Base-by-base conservation (phyloP, 2,888 invertebrate genomes). In the Polydrusus pterygomalis region DNA sequence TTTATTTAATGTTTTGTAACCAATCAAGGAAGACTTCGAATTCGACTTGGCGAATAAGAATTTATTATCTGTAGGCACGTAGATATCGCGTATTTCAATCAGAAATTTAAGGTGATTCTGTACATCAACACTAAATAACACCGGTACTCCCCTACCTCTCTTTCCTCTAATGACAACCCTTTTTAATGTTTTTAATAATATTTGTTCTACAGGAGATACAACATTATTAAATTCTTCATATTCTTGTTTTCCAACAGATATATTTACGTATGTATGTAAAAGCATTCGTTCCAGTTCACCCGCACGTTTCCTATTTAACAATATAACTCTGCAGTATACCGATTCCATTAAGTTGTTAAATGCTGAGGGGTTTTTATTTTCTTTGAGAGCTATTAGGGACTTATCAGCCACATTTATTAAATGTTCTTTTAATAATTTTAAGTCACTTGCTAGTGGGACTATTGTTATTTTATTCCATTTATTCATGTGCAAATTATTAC, bases 271-370 rank as follows among this genome's bases (percentile, higher is more conserved):
- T 1, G 47, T 43, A 45, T 76, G 10, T 1, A 78, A 54, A 0
- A 25, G 25, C 8, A 78, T 15, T 73, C 80, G 70, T 58, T 83
- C 79, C 11, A 82, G 64, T 71, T 82, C 81, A 15, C 82, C 83
- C 8, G 78, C 73, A 49, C 83, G 38, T 68, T 74, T 73, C 51
- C 82, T 75, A 69, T 83, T 83, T n/a, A 82, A 63, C 15, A 82
- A 34, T 9, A 83, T 25, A n/a, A 81, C 64, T 20, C 80, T 62
- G 65, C 81, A 83, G 74, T 69, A 83, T 10, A 79, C 49, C 2
- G 75, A 78, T 76, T 81, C 80, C 30, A 81, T 13, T 45, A 82
- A 70, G 9, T 30, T 64, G 15, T 40, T 77, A 74, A 76, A 82
- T 8, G 70, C 47, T 20, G 54, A 15, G 2, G 49, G 17, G 18